Base-by-base conservation (phyloP, 1,140 invertebrate species). In the Bacillus rossius region DNA sequence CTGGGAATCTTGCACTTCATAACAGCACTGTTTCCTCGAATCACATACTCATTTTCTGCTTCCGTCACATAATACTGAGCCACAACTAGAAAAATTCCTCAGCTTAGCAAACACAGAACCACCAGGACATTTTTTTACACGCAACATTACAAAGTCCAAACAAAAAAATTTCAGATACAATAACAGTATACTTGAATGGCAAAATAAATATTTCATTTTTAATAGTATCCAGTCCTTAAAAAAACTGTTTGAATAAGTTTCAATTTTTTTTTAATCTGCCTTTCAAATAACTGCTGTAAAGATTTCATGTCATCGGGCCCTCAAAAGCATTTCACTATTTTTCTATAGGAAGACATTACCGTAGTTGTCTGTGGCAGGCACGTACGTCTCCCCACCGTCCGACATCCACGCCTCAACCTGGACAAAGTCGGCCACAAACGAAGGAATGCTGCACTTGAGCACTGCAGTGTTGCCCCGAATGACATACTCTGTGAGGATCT, bases 1-100 rank as follows among this genome's bases (percentile, higher is more conserved):
- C 85, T 87, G 17, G 91, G 91, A 55, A 94, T 88, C 75, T 87
- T 86, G 75, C 91, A 94, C 74, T 90, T 91, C 77, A 94, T 84
- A 55, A 94, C 85, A 47, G 90, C 91, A 59, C 89, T 85, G 75
- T 92, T 92, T 41, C 90, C 90, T 59, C 86, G 77, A 68, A 92
- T 92, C 38, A 91, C 89, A 75, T 92, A 92, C 66, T 91, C 89
- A 66, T 91, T 90, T 73, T 89, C 85, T 42, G 90, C 86, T 71
- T 91, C 87, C 16, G 89, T 84, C 73, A 89, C 84, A 74, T 91
- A 93, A 25, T 81, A 81, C 72, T 91, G 88, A 52, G 85, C 82
- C 42, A 92, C 85, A 71, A 92, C 91, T 94, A 75, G 25, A 61
- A 75, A 66, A 43, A 40, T 34, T 4, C 10, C 10, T 34, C 29